phyloP scores from a whole-genome alignment of 2,888 invertebrate genomes.

The Chloroclystis v-ata region DNA sequence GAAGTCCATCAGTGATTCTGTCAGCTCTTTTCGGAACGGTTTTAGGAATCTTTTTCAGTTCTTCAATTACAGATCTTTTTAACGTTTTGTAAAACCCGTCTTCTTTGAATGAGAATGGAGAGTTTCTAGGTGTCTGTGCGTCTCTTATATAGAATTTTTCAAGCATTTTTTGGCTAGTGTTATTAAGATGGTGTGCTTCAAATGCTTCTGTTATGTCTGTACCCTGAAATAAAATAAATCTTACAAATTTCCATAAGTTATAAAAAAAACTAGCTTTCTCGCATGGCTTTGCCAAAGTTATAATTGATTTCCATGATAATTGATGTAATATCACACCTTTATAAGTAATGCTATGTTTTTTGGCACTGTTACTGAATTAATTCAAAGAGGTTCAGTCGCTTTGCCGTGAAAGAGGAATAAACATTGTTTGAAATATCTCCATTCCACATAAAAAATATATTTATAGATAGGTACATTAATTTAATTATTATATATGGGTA shows the following conservation, averaged over 20 bases:
- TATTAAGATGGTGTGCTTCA: constrained; percentile 83
- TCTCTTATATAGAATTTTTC: constrained; percentile 74
- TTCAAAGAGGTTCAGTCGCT: too few species aligned
- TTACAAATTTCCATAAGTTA: too few species aligned
- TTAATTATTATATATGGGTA: constrained; percentile 68
- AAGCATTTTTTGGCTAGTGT: constrained; percentile 62
- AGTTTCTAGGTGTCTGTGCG: constrained; percentile 80
- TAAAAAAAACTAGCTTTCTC: too few species aligned
- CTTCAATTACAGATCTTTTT: constrained; percentile 77
- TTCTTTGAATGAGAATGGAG: constrained; percentile 84
- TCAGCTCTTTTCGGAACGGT: constrained; percentile 48
- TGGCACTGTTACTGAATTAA: too few species aligned
- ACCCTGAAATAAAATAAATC: constrained; percentile 80
- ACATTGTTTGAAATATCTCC: too few species aligned
- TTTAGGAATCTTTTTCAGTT: constrained; percentile 73
- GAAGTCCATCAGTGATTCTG: constrained; percentile 54
- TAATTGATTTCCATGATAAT: too few species aligned
- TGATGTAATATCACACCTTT: too few species aligned
- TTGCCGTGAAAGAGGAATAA: too few species aligned
- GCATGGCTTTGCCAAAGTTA: too few species aligned
- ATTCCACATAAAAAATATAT: too few species aligned
- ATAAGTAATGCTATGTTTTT: too few species aligned
- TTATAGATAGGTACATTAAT: too few species aligned
- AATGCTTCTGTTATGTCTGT: constrained; percentile 84
- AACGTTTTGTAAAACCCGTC: constrained; percentile 87